Evolutionary conservation across 1,140 invertebrate genomes (phyloP).

Genomic region (Drosophila varians): DNA sequence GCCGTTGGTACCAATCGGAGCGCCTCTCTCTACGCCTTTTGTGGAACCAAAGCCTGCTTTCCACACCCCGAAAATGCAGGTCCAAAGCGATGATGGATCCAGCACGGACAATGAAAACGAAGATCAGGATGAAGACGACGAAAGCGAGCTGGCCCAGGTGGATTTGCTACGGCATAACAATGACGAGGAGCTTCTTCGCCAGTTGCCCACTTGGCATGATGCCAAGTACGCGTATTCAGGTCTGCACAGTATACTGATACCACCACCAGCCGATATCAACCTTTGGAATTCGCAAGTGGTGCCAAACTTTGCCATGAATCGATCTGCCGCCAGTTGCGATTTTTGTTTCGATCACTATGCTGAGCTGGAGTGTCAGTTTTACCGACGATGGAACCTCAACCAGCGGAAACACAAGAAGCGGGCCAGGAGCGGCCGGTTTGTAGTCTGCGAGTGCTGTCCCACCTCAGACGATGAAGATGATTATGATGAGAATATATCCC

Average conservation of each 20-base stretch:
- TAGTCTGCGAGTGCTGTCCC: constrained; percentile 86
- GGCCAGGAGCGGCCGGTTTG: constrained; percentile 84
- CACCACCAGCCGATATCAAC: constrained; percentile 84
- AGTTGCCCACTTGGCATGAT: constrained; percentile 82
- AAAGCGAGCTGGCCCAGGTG: constrained; percentile 62
- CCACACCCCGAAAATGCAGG: constrained; percentile 49
- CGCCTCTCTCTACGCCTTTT: constrained; percentile 64
- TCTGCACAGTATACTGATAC: constrained; percentile 87
- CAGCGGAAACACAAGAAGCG: constrained; percentile 83
- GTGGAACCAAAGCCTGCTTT: constrained; percentile 54
- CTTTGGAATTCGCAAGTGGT: constrained; percentile 78
- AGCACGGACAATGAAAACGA: constrained; percentile 46
- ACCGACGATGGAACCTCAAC: constrained; percentile 82
- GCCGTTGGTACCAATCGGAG: constrained; percentile 66
- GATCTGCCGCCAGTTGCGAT: constrained; percentile 83
- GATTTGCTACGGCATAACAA: constrained; percentile 65
- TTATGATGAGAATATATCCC: constrained; percentile 82
- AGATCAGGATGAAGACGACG: constrained; percentile 24
- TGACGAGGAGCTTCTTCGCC: constrained; percentile 56
- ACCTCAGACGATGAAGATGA: constrained; percentile 84
- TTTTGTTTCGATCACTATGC: constrained; percentile 85
- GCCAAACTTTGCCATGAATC: constrained; percentile 80
- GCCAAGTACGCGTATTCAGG: constrained; percentile 86
- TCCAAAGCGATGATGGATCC: constrained; percentile 56
- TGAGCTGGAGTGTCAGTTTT: constrained; percentile 85